Conservation (phyloP, 2,888 invertebrate genomes). For the Nephrotoma guestfalica region DNA sequence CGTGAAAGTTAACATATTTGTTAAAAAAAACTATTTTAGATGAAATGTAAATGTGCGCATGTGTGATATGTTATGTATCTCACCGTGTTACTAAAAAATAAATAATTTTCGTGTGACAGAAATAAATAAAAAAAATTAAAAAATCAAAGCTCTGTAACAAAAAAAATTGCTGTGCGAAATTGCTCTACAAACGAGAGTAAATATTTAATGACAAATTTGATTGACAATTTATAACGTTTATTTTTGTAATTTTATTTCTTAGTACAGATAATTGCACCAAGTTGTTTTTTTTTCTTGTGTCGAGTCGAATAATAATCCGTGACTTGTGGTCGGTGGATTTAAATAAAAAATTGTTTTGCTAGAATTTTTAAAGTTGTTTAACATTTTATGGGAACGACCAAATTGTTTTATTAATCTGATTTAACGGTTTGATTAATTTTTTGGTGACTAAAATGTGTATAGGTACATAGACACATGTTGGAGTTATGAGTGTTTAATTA, state of each 20-base stretch:
- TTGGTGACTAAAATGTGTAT: background rate
- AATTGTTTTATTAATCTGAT: background rate
- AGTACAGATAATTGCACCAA: background rate
- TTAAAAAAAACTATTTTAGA: background rate
- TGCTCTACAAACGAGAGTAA: background rate
- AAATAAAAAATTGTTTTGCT: background rate
- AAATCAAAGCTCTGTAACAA: background rate
- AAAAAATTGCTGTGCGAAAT: background rate
- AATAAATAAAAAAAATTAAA: background rate
- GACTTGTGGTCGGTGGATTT: background rate
- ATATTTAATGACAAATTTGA: background rate
- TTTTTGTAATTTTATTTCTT: background rate
- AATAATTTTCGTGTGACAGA: background rate
- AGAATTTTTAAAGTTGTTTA: background rate
- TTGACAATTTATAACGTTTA: background rate
- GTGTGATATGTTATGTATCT: background rate
- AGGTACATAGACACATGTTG: no score
- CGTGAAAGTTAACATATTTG: background rate
- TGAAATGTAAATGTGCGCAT: background rate
- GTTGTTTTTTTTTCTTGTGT: background rate
- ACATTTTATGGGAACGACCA: background rate
- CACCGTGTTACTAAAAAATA: background rate
- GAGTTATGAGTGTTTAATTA: no score
- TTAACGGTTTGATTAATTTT: background rate
- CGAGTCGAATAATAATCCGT: background rate